Evolutionary conservation across 2,888 invertebrate genomes (phyloP).

Genomic region (Acanthoscelides obtectus): DNA sequence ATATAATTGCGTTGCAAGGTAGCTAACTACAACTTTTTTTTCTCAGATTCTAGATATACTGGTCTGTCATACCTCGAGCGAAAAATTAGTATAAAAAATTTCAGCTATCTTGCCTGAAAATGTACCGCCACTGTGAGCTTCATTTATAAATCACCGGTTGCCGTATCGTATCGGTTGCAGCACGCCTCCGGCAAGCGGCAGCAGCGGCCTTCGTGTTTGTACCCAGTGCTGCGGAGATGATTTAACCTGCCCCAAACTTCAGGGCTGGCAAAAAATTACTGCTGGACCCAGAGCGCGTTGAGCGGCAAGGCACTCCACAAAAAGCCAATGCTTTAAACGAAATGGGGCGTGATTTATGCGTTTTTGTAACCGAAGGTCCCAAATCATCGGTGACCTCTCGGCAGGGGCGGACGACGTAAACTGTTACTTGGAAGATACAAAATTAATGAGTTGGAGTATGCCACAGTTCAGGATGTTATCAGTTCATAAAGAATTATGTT

Average conservation of each 20-base stretch:
- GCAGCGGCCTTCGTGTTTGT: neutral
- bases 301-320: neutral
- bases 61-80: no score
- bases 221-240: neutral
- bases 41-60: no score
- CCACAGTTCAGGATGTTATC: no score
- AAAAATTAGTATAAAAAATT: no score
- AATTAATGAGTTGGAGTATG: no score
- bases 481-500: no score
- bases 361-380: conserved; percentile 1
- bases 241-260: conserved; percentile 1
- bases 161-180: neutral
- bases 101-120: no score
- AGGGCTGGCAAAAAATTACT: neutral
- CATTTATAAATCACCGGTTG: neutral
- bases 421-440: neutral
- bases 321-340: conserved; percentile 2
- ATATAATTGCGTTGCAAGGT: no score
- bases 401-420: neutral
- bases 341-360: conserved; percentile 1
- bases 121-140: neutral
- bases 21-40: no score
- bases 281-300: neutral
- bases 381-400: neutral
- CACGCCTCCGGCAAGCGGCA: neutral